These are phyloP conservation scores for Petrolisthes manimaculis DNA, from an alignment of 2,888 invertebrate species.

Conservation along the genomic window DNA sequence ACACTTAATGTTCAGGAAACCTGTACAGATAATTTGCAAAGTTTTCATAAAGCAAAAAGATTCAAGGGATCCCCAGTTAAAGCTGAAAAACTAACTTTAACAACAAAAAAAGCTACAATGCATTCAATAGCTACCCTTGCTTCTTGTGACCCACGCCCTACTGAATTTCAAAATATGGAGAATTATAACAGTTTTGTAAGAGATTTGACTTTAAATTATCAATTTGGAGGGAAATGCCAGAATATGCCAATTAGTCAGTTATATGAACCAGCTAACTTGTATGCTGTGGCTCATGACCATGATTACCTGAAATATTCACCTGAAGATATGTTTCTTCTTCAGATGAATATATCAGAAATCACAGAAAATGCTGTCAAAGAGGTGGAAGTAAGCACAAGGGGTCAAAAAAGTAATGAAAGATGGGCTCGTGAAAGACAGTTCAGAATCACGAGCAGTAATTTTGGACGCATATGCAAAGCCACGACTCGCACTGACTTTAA, in stretches of 20 bases:
- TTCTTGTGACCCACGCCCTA: background rate
- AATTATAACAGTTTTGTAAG: background rate
- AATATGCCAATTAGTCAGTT: background rate
- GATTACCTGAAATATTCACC: background rate
- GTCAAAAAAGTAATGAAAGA: background rate
- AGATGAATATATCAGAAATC: background rate
- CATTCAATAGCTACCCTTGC: background rate
- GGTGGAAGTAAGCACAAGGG: background rate
- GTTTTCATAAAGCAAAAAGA: background rate
- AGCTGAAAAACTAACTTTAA: background rate
- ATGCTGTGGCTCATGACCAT: background rate
- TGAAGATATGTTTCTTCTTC: background rate
- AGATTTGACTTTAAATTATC: background rate
- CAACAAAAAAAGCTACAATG: background rate
- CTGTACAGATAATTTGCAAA: constrained; percentile 2
- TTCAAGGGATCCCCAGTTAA: background rate
- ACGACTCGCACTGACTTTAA: background rate
- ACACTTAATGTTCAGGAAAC: background rate
- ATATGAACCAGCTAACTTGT: background rate
- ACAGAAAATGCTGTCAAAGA: background rate
- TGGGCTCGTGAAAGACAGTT: background rate
- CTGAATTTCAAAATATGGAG: background rate
- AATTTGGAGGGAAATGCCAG: background rate
- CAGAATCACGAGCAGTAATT: background rate
- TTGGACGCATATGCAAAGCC: background rate